Base-by-base conservation (phyloP, 2,797 vertebrate genomes). In the Pangasius krempfi region DNA sequence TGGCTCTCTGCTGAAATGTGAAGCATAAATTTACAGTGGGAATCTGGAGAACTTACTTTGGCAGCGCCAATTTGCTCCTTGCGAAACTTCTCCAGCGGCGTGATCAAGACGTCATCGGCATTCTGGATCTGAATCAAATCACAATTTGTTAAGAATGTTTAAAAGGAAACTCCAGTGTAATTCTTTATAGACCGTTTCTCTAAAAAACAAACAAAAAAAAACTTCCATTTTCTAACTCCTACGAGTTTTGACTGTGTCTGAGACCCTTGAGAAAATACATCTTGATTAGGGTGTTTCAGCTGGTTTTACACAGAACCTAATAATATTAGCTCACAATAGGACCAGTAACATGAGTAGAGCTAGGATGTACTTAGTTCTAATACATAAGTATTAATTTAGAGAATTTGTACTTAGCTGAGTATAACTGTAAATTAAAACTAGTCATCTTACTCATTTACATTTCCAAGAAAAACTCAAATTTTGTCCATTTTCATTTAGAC, bases 31-130 rank as follows among this genome's bases (percentile, higher is more conserved):
- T 90, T 60, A 86, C 73, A 86, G 84, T 22, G 25, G 78, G 73
- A 88, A 50, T 86, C 60, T 81, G 52, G 44, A 44, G 72, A 66
- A 97, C 97, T 97, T 97, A 99, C 98, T 97, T 99, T 99, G 80
- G 98, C 98, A 72, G 98, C 98, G 82, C 97, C 98, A 22, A 99
- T 99, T 95, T 99, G 98, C 90, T 99, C 98, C 95, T 99, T 99
- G 56, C 98, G 97, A 94, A 99, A 99, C 93, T 97, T 98, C 95
- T 99, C 98, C 79, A 99, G 96, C 0, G 98, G 98, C 8, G 97
- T 97, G 94, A 99, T 99, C 95, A 99, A 94, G 89, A 99, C 98
- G 58, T 99, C 98, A 90, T 99, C 98, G 33, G 98, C 98, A 9
- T 99, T 99, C 94, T 99, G 98, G 94, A 99, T 99, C 98, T 99